A percentile compares a stretch with the other conserved stretches of the same genome.
Evolutionary conservation across 2,888 invertebrate species (phyloP).

Genomic region (Aradus depressus): DNA sequence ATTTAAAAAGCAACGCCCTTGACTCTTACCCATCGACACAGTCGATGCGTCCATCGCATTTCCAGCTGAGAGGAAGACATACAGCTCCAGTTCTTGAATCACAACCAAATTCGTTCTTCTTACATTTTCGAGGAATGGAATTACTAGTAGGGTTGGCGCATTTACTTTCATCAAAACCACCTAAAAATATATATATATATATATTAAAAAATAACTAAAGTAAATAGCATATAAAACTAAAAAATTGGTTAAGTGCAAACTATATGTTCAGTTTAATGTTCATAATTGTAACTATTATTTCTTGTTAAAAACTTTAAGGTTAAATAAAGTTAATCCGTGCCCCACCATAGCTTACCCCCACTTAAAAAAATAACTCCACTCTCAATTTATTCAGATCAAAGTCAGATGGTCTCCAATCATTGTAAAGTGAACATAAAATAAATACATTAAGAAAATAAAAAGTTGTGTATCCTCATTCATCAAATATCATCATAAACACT

Average conservation of each 20-base stretch:
- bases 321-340: no score
- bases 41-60: slow-evolving; percentile 35
- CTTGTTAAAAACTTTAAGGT: neutral
- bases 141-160: slow-evolving; percentile 16
- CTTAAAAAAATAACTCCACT: no score
- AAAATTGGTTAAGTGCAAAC: neutral
- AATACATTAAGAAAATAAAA: no score
- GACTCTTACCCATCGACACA: slow-evolving; percentile 34
- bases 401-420: no score
- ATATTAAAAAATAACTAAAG: neutral
- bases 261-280: neutral
- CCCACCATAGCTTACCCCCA: no score
- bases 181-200: no score
- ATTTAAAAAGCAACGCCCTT: no score
- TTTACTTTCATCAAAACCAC: slow-evolving; percentile 29
- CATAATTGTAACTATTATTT: neutral
- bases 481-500: no score
- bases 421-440: no score
- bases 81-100: slow-evolving; percentile 28
- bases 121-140: slow-evolving; percentile 23
- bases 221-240: neutral
- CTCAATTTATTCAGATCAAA: no score
- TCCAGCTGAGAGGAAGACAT: slow-evolving; percentile 33
- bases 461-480: no score
- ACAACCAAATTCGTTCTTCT: slow-evolving; percentile 30